Evolutionary conservation across 2,888 invertebrate genomes (phyloP).

Genomic region (Drosophila stalkeri): DNA sequence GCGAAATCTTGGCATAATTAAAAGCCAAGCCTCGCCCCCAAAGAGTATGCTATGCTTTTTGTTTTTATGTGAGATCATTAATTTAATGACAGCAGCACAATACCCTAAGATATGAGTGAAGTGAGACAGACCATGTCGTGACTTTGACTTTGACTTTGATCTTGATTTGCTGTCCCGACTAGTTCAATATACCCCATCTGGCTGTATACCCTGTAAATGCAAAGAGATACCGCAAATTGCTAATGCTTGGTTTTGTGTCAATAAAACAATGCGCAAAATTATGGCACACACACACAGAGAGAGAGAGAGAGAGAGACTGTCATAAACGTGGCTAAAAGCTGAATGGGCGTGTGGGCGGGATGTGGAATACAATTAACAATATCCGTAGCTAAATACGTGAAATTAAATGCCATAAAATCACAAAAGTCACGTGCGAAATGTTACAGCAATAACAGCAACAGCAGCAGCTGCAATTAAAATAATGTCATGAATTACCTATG

Average conservation of each 20-base stretch:
- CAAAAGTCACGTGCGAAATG: conserved; percentile 81
- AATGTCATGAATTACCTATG: conserved; percentile 77
- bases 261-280: conserved; percentile 50
- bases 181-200: neutral
- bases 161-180: too few species aligned
- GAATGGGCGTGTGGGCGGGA: neutral
- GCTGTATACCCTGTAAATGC: conserved; percentile 4
- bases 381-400: conserved; percentile 80
- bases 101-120: neutral
- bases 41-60: conserved; percentile 58
- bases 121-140: too few species aligned
- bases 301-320: conserved; percentile 30
- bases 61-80: conserved; percentile 58
- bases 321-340: conserved; percentile 43
- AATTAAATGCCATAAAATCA: conserved; percentile 83
- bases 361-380: conserved; percentile 75
- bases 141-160: neutral
- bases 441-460: conserved; percentile 60
- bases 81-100: conserved; percentile 23
- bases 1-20: conserved; percentile 64
- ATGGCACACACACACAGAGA: conserved; percentile 4
- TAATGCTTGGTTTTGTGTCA: conserved; percentile 44
- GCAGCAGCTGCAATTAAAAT: conserved; percentile 72
- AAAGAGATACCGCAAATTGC: conserved; percentile 33
- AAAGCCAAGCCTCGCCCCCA: conserved; percentile 49